Base-by-base conservation (phyloP, 2,888 invertebrate species). In the Conomelus anceps region DNA sequence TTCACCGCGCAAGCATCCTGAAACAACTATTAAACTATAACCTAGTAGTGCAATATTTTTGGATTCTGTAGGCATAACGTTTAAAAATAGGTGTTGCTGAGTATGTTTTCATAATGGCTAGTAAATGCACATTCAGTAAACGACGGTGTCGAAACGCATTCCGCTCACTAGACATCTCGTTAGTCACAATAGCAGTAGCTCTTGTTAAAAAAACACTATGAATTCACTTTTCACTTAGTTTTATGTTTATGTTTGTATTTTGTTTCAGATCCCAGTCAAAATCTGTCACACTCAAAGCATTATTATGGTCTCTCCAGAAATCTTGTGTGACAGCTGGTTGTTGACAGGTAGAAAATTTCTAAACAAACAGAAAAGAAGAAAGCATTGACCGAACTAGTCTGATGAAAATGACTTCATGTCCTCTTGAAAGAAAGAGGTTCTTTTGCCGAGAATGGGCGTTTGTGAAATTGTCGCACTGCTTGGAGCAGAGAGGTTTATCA, bases 361-460 rank as follows among this genome's bases (percentile, higher is more conserved):
- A n/a, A 86, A 26, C 29, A 26, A 24, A 86, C 29, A 7, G 29
- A 24, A 86, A 86, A 23, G 86, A 86, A 23, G 24, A 85, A 63
- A 63, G 63, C 63, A 63, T 86, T 26, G 86, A 29, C 86, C 22
- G 24, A 86, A 26, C 26, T 24, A 29, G 86, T 86, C 24, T 24
- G n/a, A 23, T 86, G 24, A 90, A 90, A 85, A 90, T 90, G 90
- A 90, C 90, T 89, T 87, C 89, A 84, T 90, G 90, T 87, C 89
- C 89, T 88, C 85, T 90, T 89, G 91, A 96, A 93, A 95, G 95
- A 93, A 95, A 97, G 91, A 95, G 95, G 90, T 98, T 98, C 94
- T 97, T 96, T 94, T 97, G 98, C 93, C 95, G 99, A 11, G 99
- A 99, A 93, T 99, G 99, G 99, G 98, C 98, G 7, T 97, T 99